These are phyloP conservation scores for Peromyscus leucopus DNA, from an alignment of 2,113 vertebrate species.

Conservation along the genomic window DNA sequence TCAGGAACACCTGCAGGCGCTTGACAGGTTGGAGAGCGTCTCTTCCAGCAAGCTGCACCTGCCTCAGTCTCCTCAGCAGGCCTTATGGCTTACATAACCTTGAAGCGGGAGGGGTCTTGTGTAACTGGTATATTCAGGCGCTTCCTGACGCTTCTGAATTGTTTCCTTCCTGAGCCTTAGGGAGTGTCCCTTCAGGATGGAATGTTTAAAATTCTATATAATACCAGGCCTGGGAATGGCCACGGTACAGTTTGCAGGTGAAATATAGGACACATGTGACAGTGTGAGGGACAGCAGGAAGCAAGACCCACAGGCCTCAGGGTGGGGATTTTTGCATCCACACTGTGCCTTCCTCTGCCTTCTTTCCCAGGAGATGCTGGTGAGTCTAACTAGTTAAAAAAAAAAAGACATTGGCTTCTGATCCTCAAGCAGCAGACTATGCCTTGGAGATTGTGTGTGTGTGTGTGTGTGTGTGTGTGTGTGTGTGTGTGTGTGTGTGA, in stretches of 20 bases:
- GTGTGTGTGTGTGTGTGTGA: neutral
- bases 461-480: neutral
- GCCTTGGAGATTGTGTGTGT: neutral
- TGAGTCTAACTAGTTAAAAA: neutral
- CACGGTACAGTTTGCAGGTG: too few relatives aligned
- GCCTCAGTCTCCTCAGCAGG: neutral
- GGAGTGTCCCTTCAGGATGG: neutral
- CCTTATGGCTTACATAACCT: neutral
- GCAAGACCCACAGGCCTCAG: neutral
- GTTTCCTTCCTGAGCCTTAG: neutral
- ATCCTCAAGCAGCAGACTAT: neutral
- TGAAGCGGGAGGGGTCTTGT: neutral
- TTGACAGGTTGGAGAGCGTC: neutral
- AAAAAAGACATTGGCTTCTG: neutral
- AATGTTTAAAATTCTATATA: neutral
- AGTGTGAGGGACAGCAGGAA: neutral
- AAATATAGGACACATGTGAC: neutral
- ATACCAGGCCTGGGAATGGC: neutral
- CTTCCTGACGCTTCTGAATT: neutral
- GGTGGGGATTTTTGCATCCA: too few relatives aligned
- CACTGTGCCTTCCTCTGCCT: neutral
- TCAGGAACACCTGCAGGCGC: neutral
- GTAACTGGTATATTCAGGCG: neutral
- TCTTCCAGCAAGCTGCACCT: neutral
- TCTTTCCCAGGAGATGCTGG: neutral